Evolutionary conservation across 2,888 invertebrate species (phyloP).

Genomic region (Dysmachus trigonus): DNA sequence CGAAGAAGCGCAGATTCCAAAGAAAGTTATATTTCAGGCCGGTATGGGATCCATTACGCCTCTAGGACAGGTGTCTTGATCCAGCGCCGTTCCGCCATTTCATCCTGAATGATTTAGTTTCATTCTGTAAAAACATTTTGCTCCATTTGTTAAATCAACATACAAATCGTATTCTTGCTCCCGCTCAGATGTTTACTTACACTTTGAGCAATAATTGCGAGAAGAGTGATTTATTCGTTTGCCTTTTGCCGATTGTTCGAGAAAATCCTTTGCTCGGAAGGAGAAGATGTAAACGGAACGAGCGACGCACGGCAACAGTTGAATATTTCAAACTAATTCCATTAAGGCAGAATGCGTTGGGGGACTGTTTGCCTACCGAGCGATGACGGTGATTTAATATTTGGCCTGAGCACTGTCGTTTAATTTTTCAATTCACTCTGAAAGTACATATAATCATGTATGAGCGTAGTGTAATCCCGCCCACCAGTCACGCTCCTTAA

Average conservation of each 20-base stretch:
- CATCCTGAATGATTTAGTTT: constrained; percentile 20
- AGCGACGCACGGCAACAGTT: neutral
- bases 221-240: constrained; percentile 13
- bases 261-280: neutral
- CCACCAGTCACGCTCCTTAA: neutral
- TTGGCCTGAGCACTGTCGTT: neutral
- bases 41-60: neutral
- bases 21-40: neutral
- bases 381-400: neutral
- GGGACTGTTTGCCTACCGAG: neutral
- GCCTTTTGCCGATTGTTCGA: neutral
- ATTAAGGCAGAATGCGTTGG: neutral
- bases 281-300: neutral
- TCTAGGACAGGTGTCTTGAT: neutral
- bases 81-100: neutral
- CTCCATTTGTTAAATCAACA: constrained; percentile 35
- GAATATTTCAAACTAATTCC: constrained; percentile 35
- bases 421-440: neutral
- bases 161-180: neutral
- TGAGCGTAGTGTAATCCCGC: neutral
- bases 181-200: neutral
- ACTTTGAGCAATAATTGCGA: constrained; percentile 15
- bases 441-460: neutral
- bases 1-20: neutral
- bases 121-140: neutral